A percentile compares a stretch with the other conserved stretches of the same genome.
Conservation (phyloP, 1,140 invertebrate species). For the Pseudomyrmex dendroicus region DNA sequence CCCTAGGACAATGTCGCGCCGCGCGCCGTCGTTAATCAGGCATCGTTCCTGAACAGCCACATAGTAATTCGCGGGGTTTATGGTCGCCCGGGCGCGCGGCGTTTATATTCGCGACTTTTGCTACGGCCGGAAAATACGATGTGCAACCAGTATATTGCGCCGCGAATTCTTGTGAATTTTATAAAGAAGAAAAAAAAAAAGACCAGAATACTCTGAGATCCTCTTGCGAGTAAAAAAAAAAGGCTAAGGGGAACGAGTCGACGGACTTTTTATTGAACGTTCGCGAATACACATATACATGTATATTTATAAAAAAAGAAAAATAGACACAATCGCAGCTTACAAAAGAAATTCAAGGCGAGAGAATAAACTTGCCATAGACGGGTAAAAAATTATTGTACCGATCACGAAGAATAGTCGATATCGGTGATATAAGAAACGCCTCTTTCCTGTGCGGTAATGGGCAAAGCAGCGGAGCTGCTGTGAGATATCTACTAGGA, state of each 20-base stretch:
- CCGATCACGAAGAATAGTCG: constrained; percentile 17
- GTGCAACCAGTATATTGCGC: background rate
- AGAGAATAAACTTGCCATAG: constrained; percentile 5
- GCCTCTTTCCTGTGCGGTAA: constrained; percentile 28
- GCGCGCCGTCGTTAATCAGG: constrained; percentile 73
- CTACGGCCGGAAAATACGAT: constrained; percentile 25
- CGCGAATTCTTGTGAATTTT: constrained; percentile 2
- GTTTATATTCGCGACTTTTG: constrained; percentile 64
- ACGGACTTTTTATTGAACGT: background rate
- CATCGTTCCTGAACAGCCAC: constrained; percentile 74
- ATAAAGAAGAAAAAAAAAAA: background rate
- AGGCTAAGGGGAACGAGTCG: background rate
- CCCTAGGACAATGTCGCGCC: constrained; percentile 74
- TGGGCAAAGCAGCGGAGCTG: constrained; percentile 10
- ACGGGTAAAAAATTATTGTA: constrained; percentile 5
- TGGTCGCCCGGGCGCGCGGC: constrained; percentile 20
- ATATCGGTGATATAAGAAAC: constrained; percentile 49
- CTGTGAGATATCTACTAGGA: constrained; percentile 20
- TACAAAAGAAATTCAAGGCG: background rate
- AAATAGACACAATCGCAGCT: background rate
- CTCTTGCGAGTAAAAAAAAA: background rate
- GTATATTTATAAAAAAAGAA: background rate
- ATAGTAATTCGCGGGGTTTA: constrained; percentile 73
- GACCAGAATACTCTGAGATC: background rate
- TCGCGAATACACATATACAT: background rate